Base-by-base conservation (phyloP, 1,140 invertebrate genomes). In the Polypedilum pembai region DNA sequence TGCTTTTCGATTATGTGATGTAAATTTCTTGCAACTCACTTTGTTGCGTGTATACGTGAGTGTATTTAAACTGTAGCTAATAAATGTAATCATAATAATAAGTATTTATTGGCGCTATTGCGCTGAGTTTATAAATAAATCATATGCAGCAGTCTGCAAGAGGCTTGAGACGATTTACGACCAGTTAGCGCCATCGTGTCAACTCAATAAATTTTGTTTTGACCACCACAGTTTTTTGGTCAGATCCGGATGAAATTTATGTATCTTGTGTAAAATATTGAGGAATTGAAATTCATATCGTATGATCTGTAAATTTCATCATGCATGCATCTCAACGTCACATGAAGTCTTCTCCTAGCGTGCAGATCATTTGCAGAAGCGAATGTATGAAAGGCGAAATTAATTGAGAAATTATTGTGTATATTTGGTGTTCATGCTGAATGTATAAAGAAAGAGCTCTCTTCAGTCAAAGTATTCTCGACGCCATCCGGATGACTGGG, bases 191-290 rank as follows among this genome's bases (percentile, higher is more conserved):
- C 24, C 24, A 33, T 33, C 24, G 24, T 33, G 24, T 33, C 24
- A 33, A 33, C 24, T 33, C 24, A 33, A 33, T 33, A 33, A 33
- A 33, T 33, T 33, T 1, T 33, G 24, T 33, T 33, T 1, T 33
- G 24, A 3, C 24, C 24, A 33, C 24, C 5, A 5, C 5, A 33
- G 24, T 56, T 56, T 12, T 56, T 56, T 12, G 45, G n/a, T 56
- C 45, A 56, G 8, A 56, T n/a, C 45, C 45, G 45, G 45, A 56
- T 56, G 45, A 56, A 56, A 56, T 56, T 56, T 56, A 56, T 56
- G 45, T 12, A 56, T 56, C 3, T n/a, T 12, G 45, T 56, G 45
- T 15, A 56, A 56, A 56, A 15, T 56, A 56, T 56, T 56, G 45
- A 56, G 45, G 45, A 56, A 56, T 56, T 56, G 45, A 56, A n/a